Evolutionary conservation across 2,113 vertebrate species (phyloP).

Genomic region (Carassius carassius): DNA sequence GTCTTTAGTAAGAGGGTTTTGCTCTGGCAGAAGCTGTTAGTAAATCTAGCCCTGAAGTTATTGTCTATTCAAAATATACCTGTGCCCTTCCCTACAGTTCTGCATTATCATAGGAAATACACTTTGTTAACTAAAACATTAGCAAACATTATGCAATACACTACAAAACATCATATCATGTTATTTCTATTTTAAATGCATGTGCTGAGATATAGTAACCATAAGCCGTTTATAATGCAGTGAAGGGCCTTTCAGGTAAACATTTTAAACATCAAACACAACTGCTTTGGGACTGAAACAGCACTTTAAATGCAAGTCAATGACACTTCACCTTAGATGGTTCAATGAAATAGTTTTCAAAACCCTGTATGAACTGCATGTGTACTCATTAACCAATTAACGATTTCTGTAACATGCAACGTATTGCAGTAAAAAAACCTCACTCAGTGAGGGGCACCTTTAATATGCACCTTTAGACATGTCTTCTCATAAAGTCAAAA

Average conservation of each 20-base stretch:
- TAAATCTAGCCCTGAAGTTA: neutral
- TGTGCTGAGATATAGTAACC: neutral
- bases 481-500: constrained; percentile 37
- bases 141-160: neutral
- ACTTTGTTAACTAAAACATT: neutral
- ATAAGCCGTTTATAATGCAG: neutral
- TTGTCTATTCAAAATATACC: neutral
- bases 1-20: neutral
- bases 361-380: neutral
- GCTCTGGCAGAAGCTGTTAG: neutral
- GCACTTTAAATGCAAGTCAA: neutral
- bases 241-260: neutral
- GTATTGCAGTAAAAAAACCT: neutral
- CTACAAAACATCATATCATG: neutral
- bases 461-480: constrained; percentile 24
- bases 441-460: neutral
- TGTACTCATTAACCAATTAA: neutral
- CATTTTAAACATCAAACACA: neutral
- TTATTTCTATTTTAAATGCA: neutral
- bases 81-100: neutral
- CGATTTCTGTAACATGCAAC: neutral
- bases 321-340: neutral
- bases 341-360: neutral
- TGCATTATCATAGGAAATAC: neutral
- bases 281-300: neutral